Base-by-base conservation (phyloP, 2,797 vertebrate species). In the Florisuga fusca region DNA sequence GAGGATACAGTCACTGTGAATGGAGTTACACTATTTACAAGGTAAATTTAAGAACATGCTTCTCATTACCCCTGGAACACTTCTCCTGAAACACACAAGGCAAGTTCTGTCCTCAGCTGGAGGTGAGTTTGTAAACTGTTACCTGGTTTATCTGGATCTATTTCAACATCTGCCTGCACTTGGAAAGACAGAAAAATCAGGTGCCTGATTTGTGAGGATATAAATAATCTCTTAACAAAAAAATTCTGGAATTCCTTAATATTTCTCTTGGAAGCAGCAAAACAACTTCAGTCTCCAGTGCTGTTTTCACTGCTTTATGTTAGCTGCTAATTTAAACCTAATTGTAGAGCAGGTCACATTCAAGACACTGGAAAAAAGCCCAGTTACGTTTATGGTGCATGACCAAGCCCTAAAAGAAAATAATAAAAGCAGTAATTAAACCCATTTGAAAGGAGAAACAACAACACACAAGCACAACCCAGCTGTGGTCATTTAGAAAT, bases 271-370 rank as follows among this genome's bases (percentile, higher is more conserved):
- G 55, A 89, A 29, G 59, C 53, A 91, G 63, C 22, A 57, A 25
- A 58, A 29, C 38, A 79, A 17, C 48, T 87, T 69, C 34, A 46
- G 34, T 38, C 27, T 63, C 48, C 38, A 78, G 9, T 62, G 25
- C 31, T 84, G 27, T 13, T 84, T 91, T 83, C 25, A 59, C 29
- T 94, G 58, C 48, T 50, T 87, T 79, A 51, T n/a, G 38, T 53
- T 89, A 75, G 63, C 67, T 71, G 59, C 33, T 90, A 82, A 90
- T 90, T 93, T 90, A 88, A 94, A 81, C 27, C 34, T 84, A 91
- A 81, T 62, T 88, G n/a, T 59, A 84, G n/a, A 93, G 43, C 62
- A 86, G 46, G 63, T 64, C 72, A 81, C 55, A 86, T 75, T 78
- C 63, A 84, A 81, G 23, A 62, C 74, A 82, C 27, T 57, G 50